Base-by-base conservation (phyloP, 2,888 invertebrate genomes). In the Poecilus cupreus region DNA sequence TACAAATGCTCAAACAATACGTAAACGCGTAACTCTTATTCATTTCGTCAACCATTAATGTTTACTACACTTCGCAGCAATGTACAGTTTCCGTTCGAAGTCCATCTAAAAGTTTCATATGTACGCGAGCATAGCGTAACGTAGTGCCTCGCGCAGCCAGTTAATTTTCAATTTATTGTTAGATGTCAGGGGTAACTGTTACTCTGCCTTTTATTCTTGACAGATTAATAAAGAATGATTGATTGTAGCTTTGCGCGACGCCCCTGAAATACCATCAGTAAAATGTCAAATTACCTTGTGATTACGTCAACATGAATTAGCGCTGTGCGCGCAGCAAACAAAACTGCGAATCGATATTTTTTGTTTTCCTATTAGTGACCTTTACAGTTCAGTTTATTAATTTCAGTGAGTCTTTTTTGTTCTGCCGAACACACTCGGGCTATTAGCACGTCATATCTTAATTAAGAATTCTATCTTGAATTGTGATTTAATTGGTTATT, bases 151-250 rank as follows among this genome's bases (percentile, higher is more conserved):
- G 37, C 16, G 64, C 64, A 10, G 13, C 8, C 49, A 39, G 70
- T 72, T 72, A 72, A 72, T 72, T 72, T 46, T 72, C 70, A 46
- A 72, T 72, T 72, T 39, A 76, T 77, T 76, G 75, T 77, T 39
- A 49, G 51, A 76, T 76, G 80, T 80, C 72, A 60, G 77, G 64
- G 74, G 37, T 60, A 77, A 78, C 78, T 80, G 76, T 76, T 57
- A 82, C 72, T 82, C 76, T 82, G 81, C 82, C 81, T 82, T 82
- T 82, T 78, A 79, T 82, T 82, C 80, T 70, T 81, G 82, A 82
- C 82, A 81, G 82, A 82, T 82, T 82, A 82, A 82, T 82, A 82
- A 82, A 82, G 82, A 75, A 81, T 82, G 82, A 82, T 82, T 82
- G 82, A 82, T 82, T 60, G 80, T 79, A 37, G 60, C 16, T 70